Evolutionary conservation across 2,888 invertebrate species (phyloP).

Genomic region (Philereme transversata): DNA sequence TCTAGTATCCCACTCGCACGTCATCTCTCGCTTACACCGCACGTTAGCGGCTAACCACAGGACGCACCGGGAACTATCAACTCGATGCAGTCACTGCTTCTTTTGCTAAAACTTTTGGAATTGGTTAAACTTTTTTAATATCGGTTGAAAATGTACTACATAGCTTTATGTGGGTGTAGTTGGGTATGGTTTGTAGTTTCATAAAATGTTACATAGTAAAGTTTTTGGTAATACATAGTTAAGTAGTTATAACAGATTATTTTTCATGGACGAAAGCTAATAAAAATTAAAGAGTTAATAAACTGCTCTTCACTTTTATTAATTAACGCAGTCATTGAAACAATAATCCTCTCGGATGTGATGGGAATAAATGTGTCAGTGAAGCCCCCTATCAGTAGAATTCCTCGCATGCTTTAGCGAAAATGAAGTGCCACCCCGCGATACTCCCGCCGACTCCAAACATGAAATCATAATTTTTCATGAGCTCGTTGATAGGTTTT

Average conservation of each 20-base stretch:
- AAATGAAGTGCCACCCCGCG: constrained; percentile 72
- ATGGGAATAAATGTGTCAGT: constrained; percentile 53
- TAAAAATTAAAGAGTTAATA: not conserved
- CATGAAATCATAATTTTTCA: constrained; percentile 83
- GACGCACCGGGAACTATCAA: constrained; percentile 46
- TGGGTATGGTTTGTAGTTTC: not conserved
- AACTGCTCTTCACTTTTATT: not conserved
- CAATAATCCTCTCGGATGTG: constrained; percentile 39
- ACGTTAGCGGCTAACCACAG: constrained; percentile 69
- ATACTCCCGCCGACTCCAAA: constrained; percentile 60
- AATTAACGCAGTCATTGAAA: constrained; percentile 2
- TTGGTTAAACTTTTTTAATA: constrained; percentile 26
- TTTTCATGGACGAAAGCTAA: too few species aligned
- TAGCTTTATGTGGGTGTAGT: not conserved
- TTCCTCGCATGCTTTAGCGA: constrained; percentile 61
- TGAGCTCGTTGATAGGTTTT: constrained; percentile 84
- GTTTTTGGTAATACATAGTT: not conserved
- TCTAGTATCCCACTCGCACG: constrained; percentile 49
- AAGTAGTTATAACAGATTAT: too few species aligned
- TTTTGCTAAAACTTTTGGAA: constrained; percentile 17
- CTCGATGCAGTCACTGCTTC: constrained; percentile 35
- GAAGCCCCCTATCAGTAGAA: constrained; percentile 54
- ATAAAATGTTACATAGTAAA: not conserved
- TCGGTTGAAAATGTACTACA: constrained; percentile 1
- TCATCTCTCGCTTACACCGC: constrained; percentile 58